A percentile compares a stretch with the other conserved stretches of the same genome.
These are phyloP conservation scores for Alces alces DNA, from an alignment of 2,113 vertebrate genomes.

Conservation along the genomic window DNA sequence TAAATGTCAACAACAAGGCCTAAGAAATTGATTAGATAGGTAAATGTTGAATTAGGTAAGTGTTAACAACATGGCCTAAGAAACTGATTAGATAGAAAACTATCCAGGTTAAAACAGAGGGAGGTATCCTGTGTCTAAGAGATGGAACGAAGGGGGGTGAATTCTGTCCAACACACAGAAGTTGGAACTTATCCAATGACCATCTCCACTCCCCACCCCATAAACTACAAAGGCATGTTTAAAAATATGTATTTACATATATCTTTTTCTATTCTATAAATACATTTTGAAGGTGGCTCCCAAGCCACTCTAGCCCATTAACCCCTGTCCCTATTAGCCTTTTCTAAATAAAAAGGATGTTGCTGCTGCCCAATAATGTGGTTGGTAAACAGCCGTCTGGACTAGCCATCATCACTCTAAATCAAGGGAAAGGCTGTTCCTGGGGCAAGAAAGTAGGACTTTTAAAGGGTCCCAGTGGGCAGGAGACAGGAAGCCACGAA, in stretches of 20 bases:
- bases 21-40: not conserved
- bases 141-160: not conserved
- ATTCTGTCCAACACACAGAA: not conserved
- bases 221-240: not conserved
- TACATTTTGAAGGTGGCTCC: not conserved
- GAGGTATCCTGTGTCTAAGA: not conserved
- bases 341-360: not conserved
- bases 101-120: not conserved
- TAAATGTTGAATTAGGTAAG: not conserved
- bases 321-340: not conserved
- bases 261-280: not conserved
- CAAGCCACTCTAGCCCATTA: not conserved
- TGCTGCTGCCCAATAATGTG: not conserved
- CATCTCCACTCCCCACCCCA: rapidly evolving
- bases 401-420: not conserved
- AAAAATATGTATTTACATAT: not conserved
- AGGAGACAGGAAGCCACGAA: not conserved
- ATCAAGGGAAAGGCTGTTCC: not conserved
- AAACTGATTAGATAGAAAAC: not conserved
- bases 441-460: not conserved
- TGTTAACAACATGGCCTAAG: not conserved
- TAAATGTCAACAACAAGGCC: not conserved
- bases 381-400: not conserved
- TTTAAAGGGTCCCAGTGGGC: not conserved
- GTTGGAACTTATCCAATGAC: not conserved